A percentile compares a stretch with the other conserved stretches of the same genome.
Evolutionary conservation across 2,113 vertebrate genomes (phyloP).

Genomic region (Oryzias celebensis): DNA sequence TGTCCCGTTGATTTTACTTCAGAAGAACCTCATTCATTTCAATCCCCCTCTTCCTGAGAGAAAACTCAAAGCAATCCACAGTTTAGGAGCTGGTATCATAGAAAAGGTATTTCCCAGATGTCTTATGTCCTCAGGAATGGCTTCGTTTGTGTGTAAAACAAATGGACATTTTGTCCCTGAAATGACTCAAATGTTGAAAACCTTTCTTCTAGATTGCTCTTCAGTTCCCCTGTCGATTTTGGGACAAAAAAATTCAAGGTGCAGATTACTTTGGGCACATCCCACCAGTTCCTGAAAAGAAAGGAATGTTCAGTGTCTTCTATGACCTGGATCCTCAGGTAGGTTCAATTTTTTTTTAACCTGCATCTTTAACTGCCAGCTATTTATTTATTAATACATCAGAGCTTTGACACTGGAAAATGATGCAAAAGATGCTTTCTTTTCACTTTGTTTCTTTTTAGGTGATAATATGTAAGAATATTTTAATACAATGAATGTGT

Average conservation of each 20-base stretch:
- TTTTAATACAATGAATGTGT: too few species aligned
- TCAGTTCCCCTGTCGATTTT: conserved; percentile 94
- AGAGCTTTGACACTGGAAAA: background rate
- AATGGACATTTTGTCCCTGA: background rate
- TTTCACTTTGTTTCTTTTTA: too few species aligned
- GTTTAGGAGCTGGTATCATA: conserved; percentile 91
- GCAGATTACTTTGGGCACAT: conserved; percentile 97
- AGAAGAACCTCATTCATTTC: conserved; percentile 90
- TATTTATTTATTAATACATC: background rate
- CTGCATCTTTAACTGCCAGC: background rate
- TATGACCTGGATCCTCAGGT: conserved; percentile 97
- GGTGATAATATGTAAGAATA: too few species aligned
- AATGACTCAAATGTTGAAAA: background rate
- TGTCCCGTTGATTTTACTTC: conserved; percentile 88
- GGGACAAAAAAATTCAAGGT: conserved; percentile 94
- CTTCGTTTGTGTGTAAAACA: background rate
- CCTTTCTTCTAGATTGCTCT: conserved; percentile 83
- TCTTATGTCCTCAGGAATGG: background rate
- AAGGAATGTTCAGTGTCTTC: conserved; percentile 94
- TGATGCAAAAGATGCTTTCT: too few species aligned
- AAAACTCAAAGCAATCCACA: conserved; percentile 95
- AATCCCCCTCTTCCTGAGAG: conserved; percentile 87
- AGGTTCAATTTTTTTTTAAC: conserved; percentile 18
- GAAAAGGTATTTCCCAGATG: conserved; percentile 82
- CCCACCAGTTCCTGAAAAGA: conserved; percentile 84